Evolutionary conservation across 1,140 invertebrate genomes (phyloP).

Genomic region (Trichonephila inaurata): DNA sequence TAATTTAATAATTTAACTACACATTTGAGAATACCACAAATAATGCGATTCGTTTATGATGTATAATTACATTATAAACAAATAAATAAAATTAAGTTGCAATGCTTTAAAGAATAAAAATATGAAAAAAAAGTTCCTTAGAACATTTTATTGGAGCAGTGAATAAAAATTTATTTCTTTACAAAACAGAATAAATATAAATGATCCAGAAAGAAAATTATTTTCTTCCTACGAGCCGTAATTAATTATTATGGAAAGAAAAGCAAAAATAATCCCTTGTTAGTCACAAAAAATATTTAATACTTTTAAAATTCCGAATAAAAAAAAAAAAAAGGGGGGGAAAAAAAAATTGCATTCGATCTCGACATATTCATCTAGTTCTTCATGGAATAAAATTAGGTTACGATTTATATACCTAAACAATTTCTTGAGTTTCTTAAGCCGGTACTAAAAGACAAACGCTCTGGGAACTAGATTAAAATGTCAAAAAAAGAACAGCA

Average conservation of each 20-base stretch:
- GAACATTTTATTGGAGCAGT: too few species aligned
- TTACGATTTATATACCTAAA: constrained; percentile 53
- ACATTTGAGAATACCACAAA: too few species aligned
- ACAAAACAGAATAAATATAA: too few species aligned
- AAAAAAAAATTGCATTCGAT: background rate
- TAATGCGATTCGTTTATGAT: too few species aligned
- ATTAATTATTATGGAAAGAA: background rate
- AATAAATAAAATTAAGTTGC: too few species aligned
- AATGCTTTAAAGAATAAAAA: too few species aligned
- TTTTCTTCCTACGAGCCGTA: background rate
- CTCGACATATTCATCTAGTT: background rate
- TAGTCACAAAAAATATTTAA: background rate
- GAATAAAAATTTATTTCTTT: too few species aligned
- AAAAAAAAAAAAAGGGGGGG: background rate
- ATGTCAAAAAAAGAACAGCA: constrained; percentile 45
- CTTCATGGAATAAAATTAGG: constrained; percentile 15
- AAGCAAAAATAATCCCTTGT: background rate
- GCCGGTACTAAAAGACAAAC: constrained; percentile 36
- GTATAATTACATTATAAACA: too few species aligned
- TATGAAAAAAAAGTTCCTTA: too few species aligned
- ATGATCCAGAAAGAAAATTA: background rate
- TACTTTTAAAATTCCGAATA: background rate
- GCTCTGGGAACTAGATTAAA: constrained; percentile 48
- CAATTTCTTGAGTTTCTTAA: constrained; percentile 23
- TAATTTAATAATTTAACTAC: too few species aligned